Evolutionary conservation across 2,888 invertebrate species (phyloP).

Genomic region (Drosophila sordidapex): DNA sequence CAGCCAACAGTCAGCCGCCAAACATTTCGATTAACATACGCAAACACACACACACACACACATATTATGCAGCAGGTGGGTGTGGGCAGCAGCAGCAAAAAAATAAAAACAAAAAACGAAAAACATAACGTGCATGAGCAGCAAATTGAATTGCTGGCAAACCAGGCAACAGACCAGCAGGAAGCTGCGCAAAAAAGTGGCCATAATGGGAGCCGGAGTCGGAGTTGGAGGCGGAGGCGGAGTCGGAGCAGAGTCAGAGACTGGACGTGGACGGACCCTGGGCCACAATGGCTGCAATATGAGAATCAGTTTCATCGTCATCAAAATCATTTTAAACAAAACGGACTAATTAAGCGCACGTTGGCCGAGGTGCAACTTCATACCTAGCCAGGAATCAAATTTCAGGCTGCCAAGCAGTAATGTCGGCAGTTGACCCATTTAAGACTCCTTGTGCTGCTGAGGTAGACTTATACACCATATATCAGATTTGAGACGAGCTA

Average conservation of each 20-base stretch:
- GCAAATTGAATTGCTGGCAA: constrained; percentile 74
- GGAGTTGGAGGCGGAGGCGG: not conserved
- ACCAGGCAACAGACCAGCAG: constrained; percentile 51
- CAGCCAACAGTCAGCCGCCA: constrained; percentile 51
- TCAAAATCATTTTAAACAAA: constrained; percentile 77
- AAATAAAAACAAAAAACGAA: not conserved
- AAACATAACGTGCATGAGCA: constrained; percentile 47
- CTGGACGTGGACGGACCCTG: not conserved
- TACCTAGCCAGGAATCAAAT: not conserved
- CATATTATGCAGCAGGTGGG: constrained; percentile 1
- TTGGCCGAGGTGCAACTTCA: constrained; percentile 21
- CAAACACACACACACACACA: constrained; percentile 52
- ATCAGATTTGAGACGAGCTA: not conserved
- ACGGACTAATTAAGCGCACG: constrained; percentile 77
- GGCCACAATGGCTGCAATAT: constrained; percentile 2
- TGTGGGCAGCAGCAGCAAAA: constrained; percentile 2
- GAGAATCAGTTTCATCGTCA: constrained; percentile 60
- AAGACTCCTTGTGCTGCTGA: not conserved
- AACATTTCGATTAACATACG: constrained; percentile 80
- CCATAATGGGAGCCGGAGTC: constrained; percentile 3
- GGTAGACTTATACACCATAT: not conserved
- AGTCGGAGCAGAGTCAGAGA: constrained; percentile 9
- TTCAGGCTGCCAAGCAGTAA: not conserved
- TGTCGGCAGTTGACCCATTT: not conserved
- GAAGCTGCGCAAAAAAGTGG: constrained; percentile 42